Conservation (phyloP, 2,888 invertebrate genomes). For the Fragum sueziense region DNA sequence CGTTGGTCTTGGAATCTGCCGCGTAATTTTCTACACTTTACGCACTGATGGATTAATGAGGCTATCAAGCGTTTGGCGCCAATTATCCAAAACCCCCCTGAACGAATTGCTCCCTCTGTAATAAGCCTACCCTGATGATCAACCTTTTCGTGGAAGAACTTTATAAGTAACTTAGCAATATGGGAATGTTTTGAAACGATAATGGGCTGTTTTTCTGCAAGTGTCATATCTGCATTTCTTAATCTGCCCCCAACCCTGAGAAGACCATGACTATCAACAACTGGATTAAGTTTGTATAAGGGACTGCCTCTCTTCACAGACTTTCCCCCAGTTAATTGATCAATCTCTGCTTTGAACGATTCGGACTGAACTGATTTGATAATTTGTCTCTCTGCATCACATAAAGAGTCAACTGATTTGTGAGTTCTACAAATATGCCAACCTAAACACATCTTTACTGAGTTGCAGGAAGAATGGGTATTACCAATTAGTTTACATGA, state of each 20-base stretch:
- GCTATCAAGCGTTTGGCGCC: slow-evolving; percentile 27
- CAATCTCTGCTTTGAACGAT: neutral
- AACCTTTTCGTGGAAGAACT: slow-evolving; percentile 21
- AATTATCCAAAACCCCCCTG: slow-evolving; percentile 46
- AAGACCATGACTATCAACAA: neutral
- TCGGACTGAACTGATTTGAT: neutral
- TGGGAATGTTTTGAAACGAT: neutral
- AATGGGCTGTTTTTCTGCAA: neutral
- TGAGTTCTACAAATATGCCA: neutral
- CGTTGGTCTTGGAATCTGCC: neutral
- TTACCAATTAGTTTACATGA: no score
- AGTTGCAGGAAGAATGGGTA: no score
- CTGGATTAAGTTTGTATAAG: neutral
- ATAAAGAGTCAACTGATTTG: neutral
- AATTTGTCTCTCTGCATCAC: neutral
- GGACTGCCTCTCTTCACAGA: neutral
- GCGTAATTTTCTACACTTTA: neutral
- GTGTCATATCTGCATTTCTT: neutral
- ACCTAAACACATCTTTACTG: no score
- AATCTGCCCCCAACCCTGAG: neutral
- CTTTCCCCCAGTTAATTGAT: neutral
- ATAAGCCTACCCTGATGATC: no score
- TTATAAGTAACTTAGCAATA: neutral
- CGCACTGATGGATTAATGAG: neutral
- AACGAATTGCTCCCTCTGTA: slow-evolving; percentile 50